Evolutionary conservation across 2,888 invertebrate species (phyloP).

Genomic region (Podotricha telesiphe): DNA sequence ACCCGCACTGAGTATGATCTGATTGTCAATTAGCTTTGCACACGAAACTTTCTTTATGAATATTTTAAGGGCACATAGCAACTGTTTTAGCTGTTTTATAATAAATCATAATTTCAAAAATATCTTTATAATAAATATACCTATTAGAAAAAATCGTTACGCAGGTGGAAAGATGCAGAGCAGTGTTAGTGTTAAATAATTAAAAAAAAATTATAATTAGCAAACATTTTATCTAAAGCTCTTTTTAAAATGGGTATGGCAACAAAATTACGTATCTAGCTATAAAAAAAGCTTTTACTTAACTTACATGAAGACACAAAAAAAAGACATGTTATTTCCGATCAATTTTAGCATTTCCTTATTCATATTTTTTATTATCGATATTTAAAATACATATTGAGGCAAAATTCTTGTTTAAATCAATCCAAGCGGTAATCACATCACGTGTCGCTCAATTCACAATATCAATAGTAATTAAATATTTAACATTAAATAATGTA

Average conservation of each 20-base stretch:
- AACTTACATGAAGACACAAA: too few species aligned
- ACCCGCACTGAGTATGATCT: conserved; percentile 27
- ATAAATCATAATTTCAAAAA: background rate
- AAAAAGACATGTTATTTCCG: background rate
- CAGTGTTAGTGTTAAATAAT: too few species aligned
- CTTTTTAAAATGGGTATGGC: too few species aligned
- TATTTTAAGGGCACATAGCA: background rate
- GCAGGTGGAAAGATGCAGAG: too few species aligned
- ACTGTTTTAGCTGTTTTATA: background rate
- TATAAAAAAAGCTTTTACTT: too few species aligned
- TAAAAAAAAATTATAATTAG: too few species aligned
- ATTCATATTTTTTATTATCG: too few species aligned
- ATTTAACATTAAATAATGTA: too few species aligned
- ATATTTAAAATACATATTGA: background rate
- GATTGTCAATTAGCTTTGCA: conserved; percentile 19
- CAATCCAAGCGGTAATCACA: background rate
- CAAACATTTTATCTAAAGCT: too few species aligned
- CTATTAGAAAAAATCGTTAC: background rate
- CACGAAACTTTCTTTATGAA: background rate
- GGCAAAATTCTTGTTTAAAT: background rate
- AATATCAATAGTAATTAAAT: too few species aligned
- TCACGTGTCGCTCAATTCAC: too few species aligned
- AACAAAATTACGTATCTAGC: too few species aligned
- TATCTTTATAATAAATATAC: background rate
- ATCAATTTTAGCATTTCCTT: background rate